Percentiles rank a stretch among this genome's conserved stretches.
These are phyloP conservation scores for Patella vulgata DNA, from an alignment of 1,140 invertebrate genomes.

Conservation along the genomic window DNA sequence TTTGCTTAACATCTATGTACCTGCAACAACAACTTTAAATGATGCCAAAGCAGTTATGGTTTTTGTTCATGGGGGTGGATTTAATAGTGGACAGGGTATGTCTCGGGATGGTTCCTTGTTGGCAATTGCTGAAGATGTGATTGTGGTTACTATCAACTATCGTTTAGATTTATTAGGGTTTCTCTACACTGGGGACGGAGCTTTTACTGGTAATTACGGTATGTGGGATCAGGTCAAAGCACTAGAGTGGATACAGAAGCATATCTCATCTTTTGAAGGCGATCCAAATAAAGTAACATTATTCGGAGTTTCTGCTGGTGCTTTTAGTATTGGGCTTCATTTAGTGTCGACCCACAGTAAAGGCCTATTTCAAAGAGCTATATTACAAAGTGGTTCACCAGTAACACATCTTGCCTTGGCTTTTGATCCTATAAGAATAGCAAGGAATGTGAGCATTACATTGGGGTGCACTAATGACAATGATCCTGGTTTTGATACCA, in stretches of 20 bases:
- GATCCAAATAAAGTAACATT: constrained; percentile 38
- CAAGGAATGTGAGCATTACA: constrained; percentile 10
- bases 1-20: not conserved
- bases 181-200: constrained; percentile 69
- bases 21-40: constrained; percentile 1
- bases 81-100: constrained; percentile 35
- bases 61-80: constrained; percentile 40
- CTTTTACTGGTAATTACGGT: constrained; percentile 39
- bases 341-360: constrained; percentile 8
- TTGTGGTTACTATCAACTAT: constrained; percentile 71
- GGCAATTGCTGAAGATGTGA: constrained; percentile 59
- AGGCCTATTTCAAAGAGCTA: constrained; percentile 12
- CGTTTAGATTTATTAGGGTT: constrained; percentile 68
- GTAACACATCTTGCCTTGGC: constrained; percentile 11
- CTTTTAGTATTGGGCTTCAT: constrained; percentile 3
- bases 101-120: constrained; percentile 51
- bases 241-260: constrained; percentile 67
- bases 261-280: constrained; percentile 45
- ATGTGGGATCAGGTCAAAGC: constrained; percentile 50
- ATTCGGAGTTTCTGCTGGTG: constrained; percentile 38
- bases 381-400: constrained; percentile 16
- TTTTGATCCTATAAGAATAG: constrained; percentile 10
- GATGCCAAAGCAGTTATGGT: constrained; percentile 22
- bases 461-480: constrained; percentile 9
- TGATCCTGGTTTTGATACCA: not conserved